Evolutionary conservation across 2,113 vertebrate species (phyloP).

Genomic region (Natator depressus): DNA sequence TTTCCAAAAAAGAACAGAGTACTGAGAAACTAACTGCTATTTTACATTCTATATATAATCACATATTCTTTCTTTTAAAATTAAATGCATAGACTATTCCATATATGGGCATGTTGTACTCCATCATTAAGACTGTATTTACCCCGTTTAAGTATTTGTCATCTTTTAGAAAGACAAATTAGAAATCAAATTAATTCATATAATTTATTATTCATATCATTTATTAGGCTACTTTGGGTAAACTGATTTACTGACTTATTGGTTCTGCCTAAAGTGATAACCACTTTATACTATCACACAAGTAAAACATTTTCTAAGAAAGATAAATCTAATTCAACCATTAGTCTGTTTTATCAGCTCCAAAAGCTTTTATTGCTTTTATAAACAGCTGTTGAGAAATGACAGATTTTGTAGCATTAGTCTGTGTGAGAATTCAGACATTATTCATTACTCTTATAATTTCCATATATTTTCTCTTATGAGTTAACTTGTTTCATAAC

Average conservation of each 20-base stretch:
- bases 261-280: not conserved
- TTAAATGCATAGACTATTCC: not conserved
- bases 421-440: not conserved
- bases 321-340: slow-evolving; percentile 1
- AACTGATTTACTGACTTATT: not conserved
- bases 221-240: not conserved
- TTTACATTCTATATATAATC: not conserved
- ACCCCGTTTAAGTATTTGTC: not conserved
- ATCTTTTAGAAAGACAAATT: not conserved
- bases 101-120: fast-evolving
- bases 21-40: not conserved
- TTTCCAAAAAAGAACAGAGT: not conserved
- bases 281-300: not conserved
- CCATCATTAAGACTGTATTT: not conserved
- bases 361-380: slow-evolving; percentile 30
- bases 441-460: not conserved
- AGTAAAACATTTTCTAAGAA: not conserved
- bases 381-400: slow-evolving; percentile 15
- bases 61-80: not conserved
- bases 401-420: not conserved
- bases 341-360: slow-evolving; percentile 5
- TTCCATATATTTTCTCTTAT: not conserved
- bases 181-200: not conserved
- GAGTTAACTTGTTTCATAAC: not conserved
- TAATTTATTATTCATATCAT: not conserved